Evolutionary conservation across 2,113 vertebrate species (phyloP).

Genomic region (Seriola quinqueradiata): DNA sequence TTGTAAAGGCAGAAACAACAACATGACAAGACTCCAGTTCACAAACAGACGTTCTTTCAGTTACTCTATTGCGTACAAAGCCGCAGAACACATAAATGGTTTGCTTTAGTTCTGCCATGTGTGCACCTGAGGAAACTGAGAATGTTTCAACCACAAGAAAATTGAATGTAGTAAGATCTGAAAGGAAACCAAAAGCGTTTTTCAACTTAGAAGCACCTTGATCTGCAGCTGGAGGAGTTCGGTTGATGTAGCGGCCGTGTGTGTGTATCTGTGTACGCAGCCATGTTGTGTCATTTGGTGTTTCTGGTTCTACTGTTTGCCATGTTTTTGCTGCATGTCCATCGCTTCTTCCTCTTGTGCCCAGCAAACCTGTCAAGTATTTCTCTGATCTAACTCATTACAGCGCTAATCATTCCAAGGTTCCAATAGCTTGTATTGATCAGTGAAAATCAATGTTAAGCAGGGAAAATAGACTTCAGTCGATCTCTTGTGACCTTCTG

Average conservation of each 20-base stretch:
- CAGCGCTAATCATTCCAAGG: slow-evolving; percentile 26
- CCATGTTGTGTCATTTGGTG: neutral
- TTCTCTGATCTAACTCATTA: slow-evolving; percentile 32
- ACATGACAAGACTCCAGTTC: neutral
- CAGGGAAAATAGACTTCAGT: slow-evolving; percentile 13
- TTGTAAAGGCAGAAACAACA: slow-evolving; percentile 24
- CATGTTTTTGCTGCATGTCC: neutral
- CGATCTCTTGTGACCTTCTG: slow-evolving; percentile 22
- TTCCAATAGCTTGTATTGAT: slow-evolving; percentile 51
- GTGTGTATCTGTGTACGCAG: neutral
- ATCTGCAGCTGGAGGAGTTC: neutral
- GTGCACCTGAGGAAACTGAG: neutral
- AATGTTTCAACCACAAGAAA: neutral
- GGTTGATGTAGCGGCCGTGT: neutral
- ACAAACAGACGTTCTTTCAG: neutral
- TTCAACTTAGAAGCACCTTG: neutral
- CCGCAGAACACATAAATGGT: neutral
- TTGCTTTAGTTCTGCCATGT: neutral
- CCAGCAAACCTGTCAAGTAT: neutral
- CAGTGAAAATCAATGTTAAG: slow-evolving; percentile 48
- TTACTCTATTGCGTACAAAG: neutral
- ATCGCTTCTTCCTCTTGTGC: neutral
- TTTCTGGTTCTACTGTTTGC: neutral
- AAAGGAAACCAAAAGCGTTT: neutral
- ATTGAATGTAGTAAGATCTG: neutral